phyloP scores from a whole-genome alignment of 2,113 vertebrate genomes.

The Irena cyanogastra region DNA sequence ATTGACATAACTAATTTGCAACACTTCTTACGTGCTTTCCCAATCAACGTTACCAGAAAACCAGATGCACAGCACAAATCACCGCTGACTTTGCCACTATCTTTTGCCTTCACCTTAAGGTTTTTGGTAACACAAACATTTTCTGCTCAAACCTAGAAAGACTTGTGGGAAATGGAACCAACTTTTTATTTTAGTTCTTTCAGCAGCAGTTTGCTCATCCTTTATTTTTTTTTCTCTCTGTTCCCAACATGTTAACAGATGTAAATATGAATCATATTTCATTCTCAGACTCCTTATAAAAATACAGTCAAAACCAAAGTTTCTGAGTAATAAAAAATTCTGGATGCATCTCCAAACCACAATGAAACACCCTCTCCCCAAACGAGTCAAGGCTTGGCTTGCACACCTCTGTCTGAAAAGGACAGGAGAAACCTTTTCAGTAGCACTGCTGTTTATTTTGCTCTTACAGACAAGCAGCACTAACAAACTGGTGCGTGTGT shows the following conservation, averaged over 20 bases:
- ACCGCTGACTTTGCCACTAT: not conserved
- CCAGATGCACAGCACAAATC: not conserved
- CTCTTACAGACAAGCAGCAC: slow-evolving; percentile 1
- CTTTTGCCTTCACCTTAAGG: not conserved
- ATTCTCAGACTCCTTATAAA: slow-evolving; percentile 70
- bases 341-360: slow-evolving; percentile 68
- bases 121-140: slow-evolving; percentile 55
- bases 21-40: not conserved
- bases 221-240: not conserved
- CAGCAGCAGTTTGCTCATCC: slow-evolving; percentile 57
- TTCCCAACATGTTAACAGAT: slow-evolving; percentile 65
- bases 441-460: slow-evolving; percentile 36
- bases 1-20: slow-evolving; percentile 13
- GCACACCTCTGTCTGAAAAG: slow-evolving; percentile 50
- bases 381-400: slow-evolving; percentile 66
- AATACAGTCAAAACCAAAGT: slow-evolving; percentile 46
- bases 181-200: slow-evolving; percentile 39
- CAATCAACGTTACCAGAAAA: not conserved
- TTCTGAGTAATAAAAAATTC: slow-evolving; percentile 69
- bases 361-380: slow-evolving; percentile 58
- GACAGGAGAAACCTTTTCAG: not conserved
- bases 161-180: slow-evolving; percentile 55
- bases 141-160: slow-evolving; percentile 61
- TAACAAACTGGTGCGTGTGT: not conserved
- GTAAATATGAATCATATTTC: slow-evolving; percentile 73